Evolutionary conservation across 2,797 vertebrate species (phyloP).

Genomic region (Myiotriccus ornatus): DNA sequence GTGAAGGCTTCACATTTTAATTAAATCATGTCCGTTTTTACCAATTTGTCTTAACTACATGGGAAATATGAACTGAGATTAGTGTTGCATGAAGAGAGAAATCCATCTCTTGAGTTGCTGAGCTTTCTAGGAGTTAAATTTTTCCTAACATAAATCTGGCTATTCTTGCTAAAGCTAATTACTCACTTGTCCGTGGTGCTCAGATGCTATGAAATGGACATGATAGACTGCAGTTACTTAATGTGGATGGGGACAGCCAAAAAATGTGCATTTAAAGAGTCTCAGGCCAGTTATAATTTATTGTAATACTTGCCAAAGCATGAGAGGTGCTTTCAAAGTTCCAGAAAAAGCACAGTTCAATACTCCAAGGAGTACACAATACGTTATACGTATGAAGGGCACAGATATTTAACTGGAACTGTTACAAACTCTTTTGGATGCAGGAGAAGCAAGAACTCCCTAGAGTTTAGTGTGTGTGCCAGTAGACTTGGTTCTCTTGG

Average conservation of each 20-base stretch:
- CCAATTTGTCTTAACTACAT: constrained; percentile 52
- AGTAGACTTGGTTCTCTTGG: not conserved
- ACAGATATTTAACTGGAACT: not conserved
- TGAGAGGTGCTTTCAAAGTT: not conserved
- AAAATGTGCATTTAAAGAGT: constrained; percentile 21
- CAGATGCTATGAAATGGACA: constrained; percentile 27
- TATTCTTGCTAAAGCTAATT: constrained; percentile 55
- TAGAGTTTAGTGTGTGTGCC: not conserved
- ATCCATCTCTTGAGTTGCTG: constrained; percentile 24
- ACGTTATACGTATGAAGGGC: not conserved
- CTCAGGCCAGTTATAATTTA: not conserved
- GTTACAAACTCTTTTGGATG: not conserved
- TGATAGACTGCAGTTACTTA: constrained; percentile 54
- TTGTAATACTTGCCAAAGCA: not conserved
- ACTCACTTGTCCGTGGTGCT: constrained; percentile 36
- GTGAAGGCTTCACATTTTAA: constrained; percentile 40
- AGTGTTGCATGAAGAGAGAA: constrained; percentile 53
- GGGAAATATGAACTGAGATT: constrained; percentile 57
- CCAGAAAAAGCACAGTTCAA: not conserved
- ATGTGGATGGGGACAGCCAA: constrained; percentile 13
- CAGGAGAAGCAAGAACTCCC: not conserved
- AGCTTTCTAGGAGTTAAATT: constrained; percentile 61
- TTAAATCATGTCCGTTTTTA: constrained; percentile 50
- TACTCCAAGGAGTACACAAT: not conserved
- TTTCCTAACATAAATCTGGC: constrained; percentile 48